Evolutionary conservation across 2,888 invertebrate genomes (phyloP), one percentile per base, ranked within the genome.

Genomic region (Phaedon cochleariae): DNA sequence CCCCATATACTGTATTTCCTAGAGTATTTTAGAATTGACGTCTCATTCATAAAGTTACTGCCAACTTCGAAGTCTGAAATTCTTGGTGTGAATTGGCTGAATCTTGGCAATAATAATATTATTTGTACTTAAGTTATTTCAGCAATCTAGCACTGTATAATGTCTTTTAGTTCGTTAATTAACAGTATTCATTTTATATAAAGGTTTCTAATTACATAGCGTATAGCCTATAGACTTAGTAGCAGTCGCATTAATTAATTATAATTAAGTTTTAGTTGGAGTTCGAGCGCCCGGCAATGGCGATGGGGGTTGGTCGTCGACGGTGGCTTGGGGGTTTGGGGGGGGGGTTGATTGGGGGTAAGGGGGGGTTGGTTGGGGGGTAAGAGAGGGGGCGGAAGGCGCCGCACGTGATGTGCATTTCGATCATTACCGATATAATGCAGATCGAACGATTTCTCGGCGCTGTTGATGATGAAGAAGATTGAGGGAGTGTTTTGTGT

Each of bases 231-330:
- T 86, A 84, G 81, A 81, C 82, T 82, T 81, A 77, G 76, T 76
- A 77, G 76, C 77, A 78, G 77, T 79, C 80, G 76, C 77, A 80
- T 79, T 80, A 79, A 80, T 79, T 90, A 90, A 91, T 90, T 90
- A 90, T 90, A 90, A 91, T 90, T 90, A 90, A 90, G 90, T 90
- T 90, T 90, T 89, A 90, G 90, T 90, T 90, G 76, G 77, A 76
- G 78, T 79, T 76, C 72, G 75, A 78, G 77, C 68, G 78, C 77
- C 77, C 80, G 82, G 81, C 80, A 80, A 82, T 83, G 84, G 84
- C 63, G 34, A 53, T 59, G 63, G 83, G 83, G 83, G 81, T 84
- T 83, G 83, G 84, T 84, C 84, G 46, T 84, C 81, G 80, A 80
- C 80, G 62, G 59, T 49, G 65, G 51, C 52, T 26, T 31, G 10